These are phyloP conservation scores for Anthonomus grandis DNA, from an alignment of 1,140 invertebrate species.

Conservation along the genomic window DNA sequence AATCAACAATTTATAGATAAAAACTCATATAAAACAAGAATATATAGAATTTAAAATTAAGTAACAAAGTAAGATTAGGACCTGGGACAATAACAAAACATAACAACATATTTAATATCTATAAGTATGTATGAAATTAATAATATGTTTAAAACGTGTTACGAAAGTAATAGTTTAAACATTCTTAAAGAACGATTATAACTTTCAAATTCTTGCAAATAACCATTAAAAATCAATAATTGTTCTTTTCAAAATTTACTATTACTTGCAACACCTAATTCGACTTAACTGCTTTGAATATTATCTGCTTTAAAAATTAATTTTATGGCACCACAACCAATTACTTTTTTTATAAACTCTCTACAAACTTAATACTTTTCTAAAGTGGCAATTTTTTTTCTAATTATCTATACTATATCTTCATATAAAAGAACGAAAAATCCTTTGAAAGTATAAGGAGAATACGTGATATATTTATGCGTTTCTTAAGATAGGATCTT, in stretches of 20 bases:
- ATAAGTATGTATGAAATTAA: too few species aligned
- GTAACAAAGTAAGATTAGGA: slow-evolving; percentile 25
- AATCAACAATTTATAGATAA: slow-evolving; percentile 44
- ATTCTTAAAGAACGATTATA: too few species aligned
- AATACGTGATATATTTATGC: not conserved
- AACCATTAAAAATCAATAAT: too few species aligned
- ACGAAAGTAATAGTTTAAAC: too few species aligned
- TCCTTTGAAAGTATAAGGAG: not conserved
- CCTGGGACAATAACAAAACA: slow-evolving; percentile 20
- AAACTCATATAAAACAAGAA: slow-evolving; percentile 22
- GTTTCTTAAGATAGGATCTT: not conserved
- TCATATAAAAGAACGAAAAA: not conserved
- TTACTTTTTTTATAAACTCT: slow-evolving; percentile 11
- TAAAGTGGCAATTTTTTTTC: not conserved
- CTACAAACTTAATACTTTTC: slow-evolving; percentile 11
- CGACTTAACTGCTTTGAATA: too few species aligned
- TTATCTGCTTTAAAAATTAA: too few species aligned
- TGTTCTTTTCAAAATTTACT: too few species aligned
- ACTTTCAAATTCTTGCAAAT: too few species aligned
- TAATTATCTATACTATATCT: not conserved
- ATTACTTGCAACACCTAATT: too few species aligned
- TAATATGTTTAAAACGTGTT: too few species aligned
- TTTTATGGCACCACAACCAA: slow-evolving; percentile 29
- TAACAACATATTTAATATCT: too few species aligned
- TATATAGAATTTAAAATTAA: slow-evolving; percentile 21